Conservation (phyloP, 2,888 invertebrate genomes). For the Macrophya alboannulata region DNA sequence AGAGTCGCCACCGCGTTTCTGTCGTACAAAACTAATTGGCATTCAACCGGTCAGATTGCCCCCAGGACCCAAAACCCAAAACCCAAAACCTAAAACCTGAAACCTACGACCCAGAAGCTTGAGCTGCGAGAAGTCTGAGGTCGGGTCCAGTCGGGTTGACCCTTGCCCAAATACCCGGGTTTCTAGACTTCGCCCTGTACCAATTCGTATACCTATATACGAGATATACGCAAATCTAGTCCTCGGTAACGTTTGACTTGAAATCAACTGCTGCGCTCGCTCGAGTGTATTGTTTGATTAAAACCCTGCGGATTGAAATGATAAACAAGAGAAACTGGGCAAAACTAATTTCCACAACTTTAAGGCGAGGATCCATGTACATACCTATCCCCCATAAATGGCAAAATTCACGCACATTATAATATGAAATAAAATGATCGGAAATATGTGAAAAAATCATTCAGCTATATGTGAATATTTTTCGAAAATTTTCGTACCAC, state of each 20-base stretch:
- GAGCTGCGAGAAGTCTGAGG: constrained; percentile 36
- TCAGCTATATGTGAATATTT: background rate
- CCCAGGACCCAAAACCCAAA: constrained; percentile 38
- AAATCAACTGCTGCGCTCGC: constrained; percentile 33
- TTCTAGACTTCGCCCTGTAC: background rate
- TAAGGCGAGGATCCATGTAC: background rate
- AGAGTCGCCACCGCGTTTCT: background rate
- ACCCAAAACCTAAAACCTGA: constrained; percentile 35
- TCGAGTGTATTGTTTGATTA: constrained; percentile 39
- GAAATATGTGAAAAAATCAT: background rate
- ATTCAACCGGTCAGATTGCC: constrained; percentile 35
- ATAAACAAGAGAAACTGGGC: constrained; percentile 21
- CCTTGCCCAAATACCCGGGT: constrained; percentile 40
- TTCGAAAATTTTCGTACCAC: background rate
- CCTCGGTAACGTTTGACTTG: constrained; percentile 28
- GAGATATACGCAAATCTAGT: constrained; percentile 36
- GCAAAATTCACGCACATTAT: background rate
- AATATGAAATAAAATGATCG: background rate
- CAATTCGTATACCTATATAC: background rate
- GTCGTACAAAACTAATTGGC: constrained; percentile 48
- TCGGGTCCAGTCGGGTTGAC: constrained; percentile 32
- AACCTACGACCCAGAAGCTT: constrained; percentile 29
- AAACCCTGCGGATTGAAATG: constrained; percentile 23
- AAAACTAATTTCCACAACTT: constrained; percentile 4
- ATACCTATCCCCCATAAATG: background rate